Conservation (phyloP, 2,888 invertebrate species). For the Gandaritis pyraliata region DNA sequence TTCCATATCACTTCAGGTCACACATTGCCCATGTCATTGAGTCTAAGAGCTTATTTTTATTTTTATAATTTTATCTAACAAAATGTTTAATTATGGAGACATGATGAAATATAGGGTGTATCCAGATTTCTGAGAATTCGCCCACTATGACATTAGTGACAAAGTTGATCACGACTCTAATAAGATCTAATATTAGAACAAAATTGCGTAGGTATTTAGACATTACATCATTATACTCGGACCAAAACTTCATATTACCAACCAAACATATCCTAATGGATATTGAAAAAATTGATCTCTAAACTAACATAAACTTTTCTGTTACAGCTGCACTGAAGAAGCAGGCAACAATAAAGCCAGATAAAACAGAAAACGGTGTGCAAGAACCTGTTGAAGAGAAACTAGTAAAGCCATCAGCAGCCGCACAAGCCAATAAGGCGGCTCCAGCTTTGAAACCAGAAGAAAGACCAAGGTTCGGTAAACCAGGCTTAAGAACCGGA, state of each 20-base stretch:
- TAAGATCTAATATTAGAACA: not conserved
- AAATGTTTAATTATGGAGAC: not conserved
- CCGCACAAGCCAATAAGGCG: constrained; percentile 68
- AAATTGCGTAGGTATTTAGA: too few species aligned
- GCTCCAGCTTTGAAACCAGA: constrained; percentile 58
- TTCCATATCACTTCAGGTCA: not conserved
- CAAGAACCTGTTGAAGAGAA: constrained; percentile 70
- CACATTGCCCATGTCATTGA: not conserved
- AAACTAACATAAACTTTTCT: constrained; percentile 13
- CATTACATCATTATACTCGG: too few species aligned
- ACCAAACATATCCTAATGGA: not conserved
- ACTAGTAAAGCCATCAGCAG: constrained; percentile 72
- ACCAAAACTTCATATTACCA: not conserved
- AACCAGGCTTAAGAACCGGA: constrained; percentile 58
- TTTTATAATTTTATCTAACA: not conserved
- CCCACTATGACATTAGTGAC: not conserved
- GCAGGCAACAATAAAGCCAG: constrained; percentile 71
- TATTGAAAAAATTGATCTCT: not conserved
- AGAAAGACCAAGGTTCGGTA: constrained; percentile 70
- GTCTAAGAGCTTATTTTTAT: not conserved
- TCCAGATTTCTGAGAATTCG: not conserved
- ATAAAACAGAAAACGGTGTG: constrained; percentile 72
- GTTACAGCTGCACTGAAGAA: constrained; percentile 76
- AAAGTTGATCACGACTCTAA: not conserved
- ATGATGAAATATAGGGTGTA: not conserved